These are phyloP conservation scores for Hypotaenidia okinawae DNA, from an alignment of 2,797 vertebrate genomes.

Conservation along the genomic window DNA sequence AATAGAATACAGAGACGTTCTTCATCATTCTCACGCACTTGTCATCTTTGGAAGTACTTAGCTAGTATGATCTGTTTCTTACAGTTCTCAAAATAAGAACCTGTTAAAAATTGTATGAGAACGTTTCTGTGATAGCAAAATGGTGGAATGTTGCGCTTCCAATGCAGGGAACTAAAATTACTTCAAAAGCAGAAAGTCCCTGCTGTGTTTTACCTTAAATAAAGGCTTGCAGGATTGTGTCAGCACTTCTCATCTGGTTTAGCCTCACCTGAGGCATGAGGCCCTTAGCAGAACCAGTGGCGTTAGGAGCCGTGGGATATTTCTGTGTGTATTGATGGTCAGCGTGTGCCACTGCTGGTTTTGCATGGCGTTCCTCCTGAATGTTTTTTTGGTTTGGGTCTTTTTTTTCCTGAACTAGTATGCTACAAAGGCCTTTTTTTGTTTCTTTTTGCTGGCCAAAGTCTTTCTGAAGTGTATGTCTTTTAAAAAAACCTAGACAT, in stretches of 20 bases:
- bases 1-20: not conserved
- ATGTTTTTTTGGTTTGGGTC: too few species aligned
- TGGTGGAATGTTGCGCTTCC: not conserved
- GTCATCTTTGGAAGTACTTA: not conserved
- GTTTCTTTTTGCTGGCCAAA: not conserved
- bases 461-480: not conserved
- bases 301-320: rapidly evolving
- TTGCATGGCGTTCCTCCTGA: not conserved
- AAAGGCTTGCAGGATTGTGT: not conserved
- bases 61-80: not conserved
- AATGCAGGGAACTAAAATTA: not conserved
- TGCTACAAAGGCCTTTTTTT: not conserved
- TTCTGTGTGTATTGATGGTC: not conserved
- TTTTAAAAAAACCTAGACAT: rapidly evolving
- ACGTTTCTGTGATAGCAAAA: not conserved
- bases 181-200: not conserved
- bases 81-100: not conserved
- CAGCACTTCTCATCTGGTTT: not conserved
- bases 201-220: not conserved
- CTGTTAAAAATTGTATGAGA: not conserved
- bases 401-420: not conserved
- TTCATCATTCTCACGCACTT: not conserved
- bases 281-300: not conserved
- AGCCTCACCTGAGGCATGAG: not conserved
- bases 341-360: not conserved